Percentiles rank a stretch among this genome's conserved stretches.
phyloP scores from a whole-genome alignment of 2,113 vertebrate genomes.

The Orientallactaga bullata region DNA sequence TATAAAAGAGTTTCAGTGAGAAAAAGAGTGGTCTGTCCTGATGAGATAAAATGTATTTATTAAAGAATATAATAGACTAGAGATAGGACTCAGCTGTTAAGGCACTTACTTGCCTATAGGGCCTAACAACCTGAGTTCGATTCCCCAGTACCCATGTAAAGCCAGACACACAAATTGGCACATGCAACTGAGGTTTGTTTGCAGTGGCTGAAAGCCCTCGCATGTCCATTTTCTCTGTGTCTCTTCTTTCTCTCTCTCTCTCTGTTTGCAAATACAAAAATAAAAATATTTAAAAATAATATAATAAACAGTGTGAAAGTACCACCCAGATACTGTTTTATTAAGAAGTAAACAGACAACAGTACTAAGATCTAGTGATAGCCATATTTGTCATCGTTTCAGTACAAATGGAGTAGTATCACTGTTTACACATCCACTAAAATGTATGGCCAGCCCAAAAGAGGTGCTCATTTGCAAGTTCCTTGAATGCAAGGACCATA shows the following conservation, averaged over 20 bases:
- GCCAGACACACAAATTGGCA: no score
- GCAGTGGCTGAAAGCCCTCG: no score
- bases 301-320: constrained; percentile 42
- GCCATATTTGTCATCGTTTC: constrained; percentile 6
- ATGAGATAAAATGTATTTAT: constrained; percentile 50
- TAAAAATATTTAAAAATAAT: no score
- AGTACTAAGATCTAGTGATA: background rate
- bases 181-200: no score
- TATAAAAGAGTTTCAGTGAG: background rate
- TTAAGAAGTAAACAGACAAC: background rate
- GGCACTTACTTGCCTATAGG: no score
- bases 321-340: background rate
- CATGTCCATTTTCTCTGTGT: no score
- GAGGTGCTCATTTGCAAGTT: background rate
- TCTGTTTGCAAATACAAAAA: no score
- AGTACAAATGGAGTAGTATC: background rate
- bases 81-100: no score
- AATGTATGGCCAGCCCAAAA: background rate
- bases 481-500: background rate
- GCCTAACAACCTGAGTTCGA: no score
- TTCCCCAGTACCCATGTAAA: no score
- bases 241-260: no score
- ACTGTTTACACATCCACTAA: background rate
- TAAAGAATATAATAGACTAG: constrained; percentile 43
- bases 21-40: constrained; percentile 28